Percentiles rank a stretch among this genome's conserved stretches.
Evolutionary conservation across 2,113 vertebrate species (phyloP).

Genomic region (Sinocyclocheilus anshuiensis): DNA sequence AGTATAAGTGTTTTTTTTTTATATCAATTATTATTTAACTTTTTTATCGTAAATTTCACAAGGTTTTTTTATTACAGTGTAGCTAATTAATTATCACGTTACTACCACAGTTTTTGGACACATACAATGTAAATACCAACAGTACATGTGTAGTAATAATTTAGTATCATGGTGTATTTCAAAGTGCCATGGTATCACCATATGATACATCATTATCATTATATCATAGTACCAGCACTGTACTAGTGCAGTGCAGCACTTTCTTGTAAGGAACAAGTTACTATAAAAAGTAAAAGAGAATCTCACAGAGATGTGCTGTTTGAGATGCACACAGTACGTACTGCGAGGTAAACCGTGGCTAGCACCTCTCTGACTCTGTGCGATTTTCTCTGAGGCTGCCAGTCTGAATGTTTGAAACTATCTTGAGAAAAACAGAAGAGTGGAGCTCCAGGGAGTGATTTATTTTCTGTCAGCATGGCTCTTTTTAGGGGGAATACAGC

Average conservation of each 20-base stretch:
- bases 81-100: not conserved
- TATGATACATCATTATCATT: not conserved
- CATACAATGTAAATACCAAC: too few species aligned
- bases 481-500: slow-evolving; percentile 13
- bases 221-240: too few species aligned
- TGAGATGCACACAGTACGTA: not conserved
- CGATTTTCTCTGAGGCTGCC: not conserved
- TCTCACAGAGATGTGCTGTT: not conserved
- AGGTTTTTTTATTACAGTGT: too few species aligned
- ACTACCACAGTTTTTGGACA: too few species aligned
- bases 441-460: slow-evolving; percentile 12
- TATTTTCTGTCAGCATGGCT: slow-evolving; percentile 29
- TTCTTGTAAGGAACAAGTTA: not conserved
- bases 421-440: slow-evolving; percentile 22
- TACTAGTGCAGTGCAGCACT: too few species aligned
- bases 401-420: slow-evolving; percentile 3
- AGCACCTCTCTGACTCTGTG: not conserved
- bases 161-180: too few species aligned
- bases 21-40: too few species aligned
- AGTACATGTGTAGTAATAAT: too few species aligned
- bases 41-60: too few species aligned
- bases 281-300: not conserved
- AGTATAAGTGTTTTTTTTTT: too few species aligned
- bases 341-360: not conserved
- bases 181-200: not conserved